Evolutionary conservation across 2,113 vertebrate species (phyloP).

Genomic region (Tragelaphus strepsiceros): DNA sequence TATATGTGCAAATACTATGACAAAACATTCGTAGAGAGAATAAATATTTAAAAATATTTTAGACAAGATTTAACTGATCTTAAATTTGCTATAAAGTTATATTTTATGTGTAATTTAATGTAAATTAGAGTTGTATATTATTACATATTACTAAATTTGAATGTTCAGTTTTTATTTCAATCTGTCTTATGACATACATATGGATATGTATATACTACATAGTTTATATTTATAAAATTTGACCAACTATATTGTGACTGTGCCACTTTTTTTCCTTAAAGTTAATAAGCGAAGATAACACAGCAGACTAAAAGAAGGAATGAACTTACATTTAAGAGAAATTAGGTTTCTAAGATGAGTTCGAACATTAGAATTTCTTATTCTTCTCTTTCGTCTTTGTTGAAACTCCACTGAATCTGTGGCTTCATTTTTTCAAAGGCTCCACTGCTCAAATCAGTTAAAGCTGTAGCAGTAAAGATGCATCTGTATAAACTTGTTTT

Average conservation of each 20-base stretch:
- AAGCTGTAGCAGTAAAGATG: not conserved
- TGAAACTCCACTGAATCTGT: not conserved
- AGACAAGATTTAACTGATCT: not conserved
- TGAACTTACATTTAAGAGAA: not conserved
- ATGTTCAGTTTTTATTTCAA: not conserved
- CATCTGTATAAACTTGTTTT: not conserved
- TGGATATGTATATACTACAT: not conserved
- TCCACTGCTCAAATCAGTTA: not conserved
- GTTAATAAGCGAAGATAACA: not conserved
- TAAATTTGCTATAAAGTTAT: not conserved
- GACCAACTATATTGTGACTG: not conserved
- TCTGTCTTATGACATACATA: not conserved
- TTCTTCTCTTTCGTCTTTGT: not conserved
- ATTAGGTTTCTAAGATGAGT: not conserved
- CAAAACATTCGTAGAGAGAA: not conserved
- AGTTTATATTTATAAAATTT: not conserved
- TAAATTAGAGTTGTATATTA: not conserved
- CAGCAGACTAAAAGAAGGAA: not conserved
- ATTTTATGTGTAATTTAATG: not conserved
- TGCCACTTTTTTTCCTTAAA: not conserved
- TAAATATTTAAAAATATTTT: not conserved
- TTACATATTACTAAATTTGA: not conserved
- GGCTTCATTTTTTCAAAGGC: not conserved
- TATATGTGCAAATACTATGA: not conserved
- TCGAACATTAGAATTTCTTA: not conserved